Conservation (phyloP, 2,113 vertebrate species). For the Cisticola juncidis region DNA sequence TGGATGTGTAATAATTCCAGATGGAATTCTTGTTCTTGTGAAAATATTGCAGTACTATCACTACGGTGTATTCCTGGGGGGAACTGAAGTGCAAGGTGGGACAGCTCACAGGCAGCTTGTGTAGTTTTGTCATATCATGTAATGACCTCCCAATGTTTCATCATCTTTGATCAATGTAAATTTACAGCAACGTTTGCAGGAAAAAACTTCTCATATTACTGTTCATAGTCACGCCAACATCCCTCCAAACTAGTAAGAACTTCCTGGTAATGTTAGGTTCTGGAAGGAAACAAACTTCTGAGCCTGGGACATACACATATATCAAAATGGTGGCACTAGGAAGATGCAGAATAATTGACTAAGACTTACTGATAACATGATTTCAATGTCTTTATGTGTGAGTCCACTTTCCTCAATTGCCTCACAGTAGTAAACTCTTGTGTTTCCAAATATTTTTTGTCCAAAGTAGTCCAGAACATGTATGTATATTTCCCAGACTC, state of each 20-base stretch:
- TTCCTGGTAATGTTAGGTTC: background rate
- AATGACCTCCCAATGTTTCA: background rate
- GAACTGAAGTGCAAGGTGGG: background rate
- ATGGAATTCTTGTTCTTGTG: background rate
- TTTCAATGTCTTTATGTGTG: background rate
- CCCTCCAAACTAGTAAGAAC: background rate
- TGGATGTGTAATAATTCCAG: background rate
- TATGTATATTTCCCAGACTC: background rate
- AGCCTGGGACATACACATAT: background rate
- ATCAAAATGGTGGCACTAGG: background rate
- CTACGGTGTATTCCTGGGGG: background rate
- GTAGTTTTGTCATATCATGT: background rate
- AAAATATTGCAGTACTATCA: background rate
- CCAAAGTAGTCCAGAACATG: background rate
- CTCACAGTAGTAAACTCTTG: background rate
- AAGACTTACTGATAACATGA: background rate
- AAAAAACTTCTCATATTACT: background rate
- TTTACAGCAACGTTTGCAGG: background rate
- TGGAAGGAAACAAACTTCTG: background rate
- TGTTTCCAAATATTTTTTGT: background rate
- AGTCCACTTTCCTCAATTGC: background rate
- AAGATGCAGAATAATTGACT: background rate
- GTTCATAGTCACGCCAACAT: rapidly evolving
- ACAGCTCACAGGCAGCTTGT: background rate
- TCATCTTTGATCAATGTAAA: background rate